phyloP scores from a whole-genome alignment of 2,888 invertebrate species.

The Acanthacorydalis orientalis region DNA sequence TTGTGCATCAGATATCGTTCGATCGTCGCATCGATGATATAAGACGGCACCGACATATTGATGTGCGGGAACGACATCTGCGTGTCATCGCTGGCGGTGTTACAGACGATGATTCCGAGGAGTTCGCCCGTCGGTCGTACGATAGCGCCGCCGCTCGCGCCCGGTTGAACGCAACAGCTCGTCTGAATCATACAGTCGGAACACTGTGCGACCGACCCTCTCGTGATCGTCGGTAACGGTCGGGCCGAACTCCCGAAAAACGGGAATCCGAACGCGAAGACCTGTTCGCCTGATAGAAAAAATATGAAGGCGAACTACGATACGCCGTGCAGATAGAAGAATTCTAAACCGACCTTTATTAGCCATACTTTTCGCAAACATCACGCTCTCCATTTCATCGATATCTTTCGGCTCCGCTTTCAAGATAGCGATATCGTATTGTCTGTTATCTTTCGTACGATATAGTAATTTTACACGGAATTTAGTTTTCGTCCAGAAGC shows the following conservation, averaged over 20 bases:
- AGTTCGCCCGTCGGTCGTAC: slow-evolving; percentile 30
- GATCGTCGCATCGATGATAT: no score
- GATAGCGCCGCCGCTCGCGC: slow-evolving; percentile 45
- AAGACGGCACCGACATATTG: slow-evolving; percentile 4
- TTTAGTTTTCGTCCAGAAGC: neutral
- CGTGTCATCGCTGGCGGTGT: slow-evolving; percentile 19
- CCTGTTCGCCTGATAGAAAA: slow-evolving; percentile 31
- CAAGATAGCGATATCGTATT: slow-evolving; percentile 23
- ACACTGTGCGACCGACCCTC: slow-evolving; percentile 35
- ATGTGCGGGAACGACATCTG: slow-evolving; percentile 3
- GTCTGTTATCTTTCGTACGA: slow-evolving; percentile 17
- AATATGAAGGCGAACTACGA: neutral
- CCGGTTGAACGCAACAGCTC: slow-evolving; percentile 44
- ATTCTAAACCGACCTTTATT: neutral
- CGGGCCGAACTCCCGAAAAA: slow-evolving; percentile 34
- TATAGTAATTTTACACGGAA: slow-evolving; percentile 18
- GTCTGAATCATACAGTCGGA: slow-evolving; percentile 40
- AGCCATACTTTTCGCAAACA: slow-evolving; percentile 9
- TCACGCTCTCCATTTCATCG: slow-evolving; percentile 7
- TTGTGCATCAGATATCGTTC: no score
- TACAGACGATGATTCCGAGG: slow-evolving; percentile 40
- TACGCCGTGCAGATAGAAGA: neutral
- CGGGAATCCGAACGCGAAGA: slow-evolving; percentile 40
- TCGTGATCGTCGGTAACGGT: slow-evolving; percentile 32
- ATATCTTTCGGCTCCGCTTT: slow-evolving; percentile 14